Conservation (phyloP, 2,888 invertebrate species). For the Ceraclea dissimilis region DNA sequence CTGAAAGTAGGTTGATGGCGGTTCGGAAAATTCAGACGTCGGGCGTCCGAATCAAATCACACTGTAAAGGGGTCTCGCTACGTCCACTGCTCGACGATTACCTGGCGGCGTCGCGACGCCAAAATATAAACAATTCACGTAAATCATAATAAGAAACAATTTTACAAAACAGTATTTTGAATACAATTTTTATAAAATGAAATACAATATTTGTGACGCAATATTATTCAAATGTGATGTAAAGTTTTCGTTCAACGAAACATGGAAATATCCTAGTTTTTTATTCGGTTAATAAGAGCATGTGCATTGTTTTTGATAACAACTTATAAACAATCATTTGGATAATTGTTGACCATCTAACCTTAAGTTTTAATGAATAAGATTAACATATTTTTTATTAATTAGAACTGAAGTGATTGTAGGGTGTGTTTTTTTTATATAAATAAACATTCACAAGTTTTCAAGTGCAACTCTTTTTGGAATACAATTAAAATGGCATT, state of each 20-base stretch:
- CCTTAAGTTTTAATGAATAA: too few relatives aligned
- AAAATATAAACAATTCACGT: not conserved
- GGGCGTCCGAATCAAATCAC: slow-evolving; percentile 16
- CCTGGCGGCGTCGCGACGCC: slow-evolving; percentile 1
- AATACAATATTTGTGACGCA: not conserved
- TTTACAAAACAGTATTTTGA: not conserved
- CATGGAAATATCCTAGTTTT: not conserved
- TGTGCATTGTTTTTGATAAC: too few relatives aligned
- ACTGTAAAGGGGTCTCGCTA: slow-evolving; percentile 7
- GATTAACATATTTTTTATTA: too few relatives aligned
- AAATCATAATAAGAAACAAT: not conserved
- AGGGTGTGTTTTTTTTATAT: too few relatives aligned
- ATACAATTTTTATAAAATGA: too few relatives aligned
- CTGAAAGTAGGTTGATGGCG: slow-evolving; percentile 19
- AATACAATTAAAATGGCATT: slow-evolving; percentile 14
- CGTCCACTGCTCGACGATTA: slow-evolving; percentile 3
- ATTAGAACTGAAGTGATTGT: too few relatives aligned
- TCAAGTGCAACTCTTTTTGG: too few relatives aligned
- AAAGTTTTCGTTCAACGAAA: not conserved
- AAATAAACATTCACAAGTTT: too few relatives aligned
- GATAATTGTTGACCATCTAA: too few relatives aligned
- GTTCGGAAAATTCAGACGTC: slow-evolving; percentile 9
- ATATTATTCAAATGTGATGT: not conserved
- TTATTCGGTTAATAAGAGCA: too few relatives aligned
- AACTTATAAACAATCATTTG: too few relatives aligned